Evolutionary conservation across 2,113 vertebrate species (phyloP), one percentile per base, ranked within the genome.

Genomic region (Xenus cinereus): DNA sequence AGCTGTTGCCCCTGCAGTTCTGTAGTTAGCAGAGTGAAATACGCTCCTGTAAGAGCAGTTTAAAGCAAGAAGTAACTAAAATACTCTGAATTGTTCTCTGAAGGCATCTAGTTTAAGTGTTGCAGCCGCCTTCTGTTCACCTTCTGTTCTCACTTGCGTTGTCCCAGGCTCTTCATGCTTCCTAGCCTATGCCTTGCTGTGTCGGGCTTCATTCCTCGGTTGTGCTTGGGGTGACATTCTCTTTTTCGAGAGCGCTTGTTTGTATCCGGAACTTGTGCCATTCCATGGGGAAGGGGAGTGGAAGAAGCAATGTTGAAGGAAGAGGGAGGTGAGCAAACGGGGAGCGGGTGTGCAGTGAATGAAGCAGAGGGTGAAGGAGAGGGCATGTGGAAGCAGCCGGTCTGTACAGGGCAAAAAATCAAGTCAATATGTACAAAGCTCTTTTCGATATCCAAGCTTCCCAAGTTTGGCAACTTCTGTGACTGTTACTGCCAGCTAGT

Each of bases 111-210:
- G 22, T 67, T 59, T 27, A 59, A 54, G 69, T 57, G 45, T 93
- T 79, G 71, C 19, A 76, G 2, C 32, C 41, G 24, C 48, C 18
- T 79, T 74, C 60, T 89, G 21, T 84, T 86, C 53, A 84, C 32
- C 48, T 82, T 74, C 63, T 82, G 12, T 57, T 87, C 32, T 78
- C 73, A 24, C 12, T 43, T 87, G 33, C 39, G 75, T 56, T 89
- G 23, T 92, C 60, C 43, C 51, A 72, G n/a, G 0, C 28, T 87
- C 46, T 59, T 67, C 64, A 30, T 4, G 0, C 7, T 84, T 92
- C 66, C 54, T 60, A 19, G 33, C 35, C 46, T 53, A 0, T 68
- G 39, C 50, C 33, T 89, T 0, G 0, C 48, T 2, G 1, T n/a
- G 12, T 17, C 41, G 51, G 45, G 48, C 62, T 76, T 73, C 18